phyloP scores from a whole-genome alignment of 2,113 vertebrate species.

The Melospiza melodia region DNA sequence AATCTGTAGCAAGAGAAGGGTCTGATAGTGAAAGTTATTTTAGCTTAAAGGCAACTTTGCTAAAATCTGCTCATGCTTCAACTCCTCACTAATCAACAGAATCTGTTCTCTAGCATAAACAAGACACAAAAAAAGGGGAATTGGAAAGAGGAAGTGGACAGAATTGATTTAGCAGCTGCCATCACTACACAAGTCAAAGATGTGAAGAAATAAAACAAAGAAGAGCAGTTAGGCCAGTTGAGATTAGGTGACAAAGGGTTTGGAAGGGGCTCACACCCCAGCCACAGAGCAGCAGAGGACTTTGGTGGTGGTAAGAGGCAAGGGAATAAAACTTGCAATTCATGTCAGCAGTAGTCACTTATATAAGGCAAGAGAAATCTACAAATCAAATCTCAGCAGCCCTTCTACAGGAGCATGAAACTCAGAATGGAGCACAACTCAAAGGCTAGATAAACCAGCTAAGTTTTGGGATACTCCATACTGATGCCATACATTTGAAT shows the following conservation, averaged over 20 bases:
- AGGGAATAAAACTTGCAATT: neutral
- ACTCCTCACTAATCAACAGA: neutral
- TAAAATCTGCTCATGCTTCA: neutral
- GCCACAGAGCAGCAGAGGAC: neutral
- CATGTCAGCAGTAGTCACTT: neutral
- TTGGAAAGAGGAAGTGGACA: neutral
- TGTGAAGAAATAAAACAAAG: neutral
- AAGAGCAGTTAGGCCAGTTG: neutral
- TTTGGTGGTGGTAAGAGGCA: neutral
- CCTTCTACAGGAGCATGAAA: neutral
- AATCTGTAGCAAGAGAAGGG: neutral
- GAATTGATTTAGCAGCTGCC: neutral
- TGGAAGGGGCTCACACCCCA: neutral
- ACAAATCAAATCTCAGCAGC: neutral
- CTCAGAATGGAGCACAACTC: neutral
- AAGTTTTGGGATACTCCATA: neutral
- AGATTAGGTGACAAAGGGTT: neutral
- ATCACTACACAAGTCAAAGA: neutral
- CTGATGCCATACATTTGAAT: neutral
- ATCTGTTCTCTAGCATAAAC: neutral
- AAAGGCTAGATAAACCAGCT: neutral
- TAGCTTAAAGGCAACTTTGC: neutral
- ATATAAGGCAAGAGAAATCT: neutral
- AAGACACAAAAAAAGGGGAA: neutral
- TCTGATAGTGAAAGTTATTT: neutral